Percentiles rank a stretch among this genome's conserved stretches.
Conservation (phyloP, 2,113 vertebrate species). For the Gasterosteus nipponicus region DNA sequence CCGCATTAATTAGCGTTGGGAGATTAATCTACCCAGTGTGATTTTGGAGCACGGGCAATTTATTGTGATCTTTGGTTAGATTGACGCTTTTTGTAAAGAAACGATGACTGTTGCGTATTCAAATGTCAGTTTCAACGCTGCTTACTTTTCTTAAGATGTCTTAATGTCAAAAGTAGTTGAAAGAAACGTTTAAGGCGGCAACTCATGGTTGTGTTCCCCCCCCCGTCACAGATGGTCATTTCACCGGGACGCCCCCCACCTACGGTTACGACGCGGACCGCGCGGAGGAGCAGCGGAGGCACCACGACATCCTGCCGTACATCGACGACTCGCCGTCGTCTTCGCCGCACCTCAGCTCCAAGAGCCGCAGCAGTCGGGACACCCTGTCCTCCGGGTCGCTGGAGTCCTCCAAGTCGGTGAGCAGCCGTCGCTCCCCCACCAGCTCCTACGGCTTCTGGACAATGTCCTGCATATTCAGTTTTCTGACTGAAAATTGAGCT, state of each 20-base stretch:
- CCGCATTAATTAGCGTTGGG: slow-evolving; percentile 64
- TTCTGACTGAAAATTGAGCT: neutral
- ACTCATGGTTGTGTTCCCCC: neutral
- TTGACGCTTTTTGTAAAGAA: neutral
- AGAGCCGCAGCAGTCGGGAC: slow-evolving; percentile 91
- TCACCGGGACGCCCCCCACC: slow-evolving; percentile 85
- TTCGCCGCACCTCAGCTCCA: slow-evolving; percentile 93
- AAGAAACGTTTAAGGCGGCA: neutral
- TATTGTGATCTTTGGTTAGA: neutral
- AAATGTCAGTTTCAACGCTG: too few species aligned
- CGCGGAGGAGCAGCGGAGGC: slow-evolving; percentile 89
- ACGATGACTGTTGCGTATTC: neutral
- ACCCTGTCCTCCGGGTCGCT: slow-evolving; percentile 87
- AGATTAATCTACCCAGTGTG: slow-evolving; percentile 43
- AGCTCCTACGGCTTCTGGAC: neutral
- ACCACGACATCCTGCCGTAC: slow-evolving; percentile 94
- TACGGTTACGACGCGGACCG: slow-evolving; percentile 89
- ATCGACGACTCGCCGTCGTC: slow-evolving; percentile 96
- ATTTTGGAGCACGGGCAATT: neutral
- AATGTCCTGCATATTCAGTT: neutral
- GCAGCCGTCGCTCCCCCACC: slow-evolving; percentile 25
- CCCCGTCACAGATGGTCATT: slow-evolving; percentile 84
- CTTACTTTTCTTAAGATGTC: neutral
- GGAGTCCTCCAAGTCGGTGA: slow-evolving; percentile 91
- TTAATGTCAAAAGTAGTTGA: neutral